Percentiles rank a stretch among this genome's conserved stretches.
phyloP scores from a whole-genome alignment of 1,140 invertebrate genomes.

The Solen grandis region DNA sequence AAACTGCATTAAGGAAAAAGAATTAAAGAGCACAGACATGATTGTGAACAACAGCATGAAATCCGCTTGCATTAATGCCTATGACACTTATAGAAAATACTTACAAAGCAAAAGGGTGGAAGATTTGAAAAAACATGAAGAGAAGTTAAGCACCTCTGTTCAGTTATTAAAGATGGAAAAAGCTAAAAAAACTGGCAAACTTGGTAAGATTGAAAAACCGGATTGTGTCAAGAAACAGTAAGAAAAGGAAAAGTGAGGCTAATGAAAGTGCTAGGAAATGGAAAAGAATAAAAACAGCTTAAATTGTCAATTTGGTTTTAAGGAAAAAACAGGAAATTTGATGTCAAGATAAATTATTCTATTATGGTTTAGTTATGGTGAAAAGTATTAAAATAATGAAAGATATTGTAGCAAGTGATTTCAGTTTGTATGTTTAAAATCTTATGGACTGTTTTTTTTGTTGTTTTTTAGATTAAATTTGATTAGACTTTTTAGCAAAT shows the following conservation, averaged over 20 bases:
- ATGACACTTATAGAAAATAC: background rate
- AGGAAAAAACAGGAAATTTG: too few species aligned
- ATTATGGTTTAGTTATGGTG: too few species aligned
- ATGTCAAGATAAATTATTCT: too few species aligned
- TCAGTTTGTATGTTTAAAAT: too few species aligned
- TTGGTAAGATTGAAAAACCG: background rate
- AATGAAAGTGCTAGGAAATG: background rate
- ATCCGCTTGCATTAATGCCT: background rate
- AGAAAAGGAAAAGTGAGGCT: background rate
- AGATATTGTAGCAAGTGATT: too few species aligned
- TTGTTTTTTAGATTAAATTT: too few species aligned
- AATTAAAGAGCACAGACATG: background rate
- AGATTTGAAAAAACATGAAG: background rate
- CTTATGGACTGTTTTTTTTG: too few species aligned
- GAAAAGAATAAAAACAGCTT: background rate
- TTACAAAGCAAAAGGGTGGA: background rate
- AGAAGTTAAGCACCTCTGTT: background rate
- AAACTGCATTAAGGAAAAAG: background rate
- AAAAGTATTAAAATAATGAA: too few species aligned
- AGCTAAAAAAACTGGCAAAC: background rate
- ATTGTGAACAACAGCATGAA: slow-evolving; percentile 12
- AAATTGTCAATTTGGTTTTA: too few species aligned
- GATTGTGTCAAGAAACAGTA: background rate
- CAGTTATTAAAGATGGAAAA: background rate
- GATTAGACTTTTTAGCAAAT: too few species aligned